These are phyloP conservation scores for Clupea harengus DNA, from an alignment of 2,113 vertebrate genomes.

Conservation along the genomic window DNA sequence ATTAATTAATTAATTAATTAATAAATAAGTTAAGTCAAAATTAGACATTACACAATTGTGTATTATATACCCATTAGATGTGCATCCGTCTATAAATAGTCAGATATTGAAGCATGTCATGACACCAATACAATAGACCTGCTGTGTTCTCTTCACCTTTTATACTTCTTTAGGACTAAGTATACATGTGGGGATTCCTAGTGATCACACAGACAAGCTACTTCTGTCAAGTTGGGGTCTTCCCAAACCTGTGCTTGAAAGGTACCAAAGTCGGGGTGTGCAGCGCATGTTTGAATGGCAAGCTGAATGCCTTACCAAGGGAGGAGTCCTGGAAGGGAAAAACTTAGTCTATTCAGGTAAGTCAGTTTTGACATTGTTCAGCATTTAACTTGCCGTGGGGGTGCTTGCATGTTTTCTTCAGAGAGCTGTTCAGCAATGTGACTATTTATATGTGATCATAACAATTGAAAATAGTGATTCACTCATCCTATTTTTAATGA, in stretches of 20 bases:
- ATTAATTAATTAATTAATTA: too few relatives aligned
- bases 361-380: background rate
- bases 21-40: too few relatives aligned
- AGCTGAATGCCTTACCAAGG: slow-evolving; percentile 88
- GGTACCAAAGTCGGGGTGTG: slow-evolving; percentile 84
- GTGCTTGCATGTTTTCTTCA: background rate
- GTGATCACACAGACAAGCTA: slow-evolving; percentile 78
- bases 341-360: slow-evolving; percentile 96
- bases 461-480: background rate
- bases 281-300: slow-evolving; percentile 96
- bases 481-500: background rate
- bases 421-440: background rate
- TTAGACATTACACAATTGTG: background rate
- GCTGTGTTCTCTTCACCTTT: background rate
- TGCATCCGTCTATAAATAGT: background rate
- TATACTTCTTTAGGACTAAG: background rate
- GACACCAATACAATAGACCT: background rate
- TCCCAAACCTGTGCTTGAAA: slow-evolving; percentile 81
- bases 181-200: slow-evolving; percentile 69
- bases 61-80: background rate
- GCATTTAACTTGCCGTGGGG: background rate
- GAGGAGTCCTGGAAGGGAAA: slow-evolving; percentile 84
- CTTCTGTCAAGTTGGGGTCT: slow-evolving; percentile 91
- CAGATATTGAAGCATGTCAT: background rate
- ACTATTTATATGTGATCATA: background rate